Base-by-base conservation (phyloP, 1,140 invertebrate species). In the Pectinophora gossypiella region DNA sequence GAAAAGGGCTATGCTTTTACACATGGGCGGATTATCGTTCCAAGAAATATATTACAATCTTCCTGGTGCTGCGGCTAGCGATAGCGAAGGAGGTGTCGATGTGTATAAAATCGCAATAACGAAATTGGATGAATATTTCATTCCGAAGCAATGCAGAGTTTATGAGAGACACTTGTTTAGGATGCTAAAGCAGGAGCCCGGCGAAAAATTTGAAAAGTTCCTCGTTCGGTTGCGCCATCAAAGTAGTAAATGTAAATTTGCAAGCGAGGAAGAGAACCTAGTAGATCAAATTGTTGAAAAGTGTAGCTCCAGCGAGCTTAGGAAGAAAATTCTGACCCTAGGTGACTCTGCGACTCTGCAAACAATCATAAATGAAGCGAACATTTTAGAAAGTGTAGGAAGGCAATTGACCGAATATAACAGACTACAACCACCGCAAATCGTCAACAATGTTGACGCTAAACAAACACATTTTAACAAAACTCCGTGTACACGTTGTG, bases 11-110 rank as follows among this genome's bases (percentile, higher is more conserved):
- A 53, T 48, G 22, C 52, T 72, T n/a, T 49, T 70, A 19, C 64
- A 67, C 55, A 44, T 58, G 27, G 66, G 60, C 12, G 66, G 62
- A 10, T 38, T 67, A 45, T 13, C 48, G 2, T 35, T 70, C 9
- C 66, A 67, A 57, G 64, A 69, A 47, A 64, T 69, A 16, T 61
- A 52, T 38, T 58, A 52, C 22, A 72, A 67, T 50, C 46, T 69
- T 38, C 69, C 66, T 10, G 64, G 63, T n/a, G 64, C 57, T 18
- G 12, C 60, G 23, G 48, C 38, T 13, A 38, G 35, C 35, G 3
- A 12, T n/a, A 15, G n/a, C 35, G 10, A 5, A 23, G 48, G 46
- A 3, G 50, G 38, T 45, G 49, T 40, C 13, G 47, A 48, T 44
- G 3, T 59, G 4, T 64, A 47, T 32, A 42, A 19, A 19, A 38